phyloP scores from a whole-genome alignment of 2,888 invertebrate genomes.

The Hirtodrosophila trivittata region DNA sequence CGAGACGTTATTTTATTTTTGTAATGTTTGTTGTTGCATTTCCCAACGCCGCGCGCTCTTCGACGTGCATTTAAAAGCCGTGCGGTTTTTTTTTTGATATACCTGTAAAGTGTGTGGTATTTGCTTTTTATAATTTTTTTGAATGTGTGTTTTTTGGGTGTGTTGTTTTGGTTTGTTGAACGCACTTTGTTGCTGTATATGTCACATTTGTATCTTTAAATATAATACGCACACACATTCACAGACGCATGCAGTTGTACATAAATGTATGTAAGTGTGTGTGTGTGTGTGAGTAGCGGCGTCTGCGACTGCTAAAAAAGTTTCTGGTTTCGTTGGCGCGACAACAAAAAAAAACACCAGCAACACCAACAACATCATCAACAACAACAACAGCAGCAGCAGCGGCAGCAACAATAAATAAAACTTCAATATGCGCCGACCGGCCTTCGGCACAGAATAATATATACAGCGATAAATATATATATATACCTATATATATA shows the following conservation, averaged over 20 bases:
- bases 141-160: slow-evolving; percentile 3
- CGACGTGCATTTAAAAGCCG: slow-evolving; percentile 41
- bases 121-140: slow-evolving; percentile 12
- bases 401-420: slow-evolving; percentile 44
- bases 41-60: slow-evolving; percentile 36
- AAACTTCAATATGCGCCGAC: slow-evolving; percentile 63
- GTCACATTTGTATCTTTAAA: slow-evolving; percentile 48
- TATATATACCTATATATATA: slow-evolving; percentile 8
- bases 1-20: slow-evolving; percentile 27
- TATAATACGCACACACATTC: slow-evolving; percentile 31
- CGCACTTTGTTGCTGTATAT: slow-evolving; percentile 1
- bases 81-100: slow-evolving; percentile 18
- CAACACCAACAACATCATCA: slow-evolving; percentile 27
- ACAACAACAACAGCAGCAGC: slow-evolving; percentile 10
- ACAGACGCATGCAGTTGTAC: slow-evolving; percentile 23
- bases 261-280: slow-evolving; percentile 6
- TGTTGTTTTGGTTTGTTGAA: slow-evolving; percentile 23
- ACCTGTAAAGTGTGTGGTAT: slow-evolving; percentile 18
- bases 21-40: slow-evolving; percentile 45
- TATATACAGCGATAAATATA: slow-evolving; percentile 3
- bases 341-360: slow-evolving; percentile 41
- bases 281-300: slow-evolving; percentile 34
- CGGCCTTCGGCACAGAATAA: slow-evolving; percentile 65
- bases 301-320: slow-evolving; percentile 53
- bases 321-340: slow-evolving; percentile 62